Evolutionary conservation across 1,140 invertebrate genomes (phyloP).

Genomic region (Hormaphis cornu): DNA sequence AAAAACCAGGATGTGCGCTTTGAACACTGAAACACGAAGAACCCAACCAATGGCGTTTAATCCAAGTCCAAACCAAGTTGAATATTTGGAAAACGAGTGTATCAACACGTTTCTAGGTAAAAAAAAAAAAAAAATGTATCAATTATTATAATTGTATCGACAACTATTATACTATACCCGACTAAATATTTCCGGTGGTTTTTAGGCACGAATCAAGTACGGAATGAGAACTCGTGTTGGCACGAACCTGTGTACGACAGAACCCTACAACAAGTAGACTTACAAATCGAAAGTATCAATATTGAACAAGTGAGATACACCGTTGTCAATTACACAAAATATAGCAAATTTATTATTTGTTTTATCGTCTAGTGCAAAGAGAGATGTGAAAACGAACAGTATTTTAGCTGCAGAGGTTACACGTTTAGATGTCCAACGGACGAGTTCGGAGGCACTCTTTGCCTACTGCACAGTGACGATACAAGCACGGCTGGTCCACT

Average conservation of each 20-base stretch:
- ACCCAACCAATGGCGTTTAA: slow-evolving; percentile 47
- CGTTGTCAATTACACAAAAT: not conserved
- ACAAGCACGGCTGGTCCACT: slow-evolving; percentile 43
- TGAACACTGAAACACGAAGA: slow-evolving; percentile 46
- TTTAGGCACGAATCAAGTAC: not conserved
- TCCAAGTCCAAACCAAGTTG: slow-evolving; percentile 37
- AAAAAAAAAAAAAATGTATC: not conserved
- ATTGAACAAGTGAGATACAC: slow-evolving; percentile 35
- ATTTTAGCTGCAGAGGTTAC: slow-evolving; percentile 47
- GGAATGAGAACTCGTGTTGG: slow-evolving; percentile 37
- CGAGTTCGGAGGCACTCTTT: slow-evolving; percentile 37
- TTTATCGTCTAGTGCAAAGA: slow-evolving; percentile 44
- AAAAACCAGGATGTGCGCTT: slow-evolving; percentile 40
- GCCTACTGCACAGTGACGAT: slow-evolving; percentile 45
- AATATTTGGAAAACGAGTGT: slow-evolving; percentile 50
- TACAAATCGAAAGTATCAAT: slow-evolving; percentile 35
- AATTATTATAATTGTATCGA: not conserved
- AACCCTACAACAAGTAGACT: slow-evolving; percentile 36
- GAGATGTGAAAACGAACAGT: slow-evolving; percentile 45
- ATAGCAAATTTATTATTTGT: not conserved
- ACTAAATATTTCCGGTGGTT: too few species aligned
- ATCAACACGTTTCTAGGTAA: not conserved
- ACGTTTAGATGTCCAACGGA: slow-evolving; percentile 39
- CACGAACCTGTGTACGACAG: slow-evolving; percentile 36
- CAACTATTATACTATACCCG: not conserved